Evolutionary conservation across 2,797 vertebrate species (phyloP), one percentile per base, ranked within the genome.

Genomic region (Allochrocebus solatus): DNA sequence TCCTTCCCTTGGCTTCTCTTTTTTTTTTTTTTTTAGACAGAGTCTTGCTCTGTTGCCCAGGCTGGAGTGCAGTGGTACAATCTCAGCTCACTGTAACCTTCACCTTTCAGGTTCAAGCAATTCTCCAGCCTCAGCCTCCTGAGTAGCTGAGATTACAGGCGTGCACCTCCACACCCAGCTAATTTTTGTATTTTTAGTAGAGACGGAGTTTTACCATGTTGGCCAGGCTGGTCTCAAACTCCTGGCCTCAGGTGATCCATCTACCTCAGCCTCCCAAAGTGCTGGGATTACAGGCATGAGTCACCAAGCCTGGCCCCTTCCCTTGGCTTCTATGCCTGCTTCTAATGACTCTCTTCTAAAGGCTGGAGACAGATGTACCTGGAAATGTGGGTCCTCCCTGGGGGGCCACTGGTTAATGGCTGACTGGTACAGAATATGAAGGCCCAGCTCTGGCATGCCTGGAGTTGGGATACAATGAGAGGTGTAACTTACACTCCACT

Each of bases 41-140:
- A 67, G 64, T 33, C 33, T 67, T n/a, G 61, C 61, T 67, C 64
- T 67, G 16, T n/a, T 17, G 4, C 33, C 16, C 33, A 67, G 64
- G 64, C 16, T 67, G 33, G 64, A 19, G 64, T 0, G 0, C 6
- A 19, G 8, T n/a, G 7, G 7, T 8, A 1, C 1, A 8, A 67
- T 67, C 17, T 19, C 16, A 1, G 16, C 33, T 67, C 64, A 67
- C 64, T 67, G 64, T 19, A n/a, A 67, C 16, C 64, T 67, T 8
- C 4, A 0, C 16, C 64, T n/a, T n/a, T n/a, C 8, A 1, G 64
- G 64, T 67, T 67, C 16, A n/a, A n/a, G 16, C 33, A 19, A 67
- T 67, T 67, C 64, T 67, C 33, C 61, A 9, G 33, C 33, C 64
- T n/a, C 64, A 67, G 16, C 64, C 64, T 67, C 16, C 64, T 19